Percentiles rank a stretch among this genome's conserved stretches.
Evolutionary conservation across 2,113 vertebrate species (phyloP).

Genomic region (Pelodiscus sinensis): DNA sequence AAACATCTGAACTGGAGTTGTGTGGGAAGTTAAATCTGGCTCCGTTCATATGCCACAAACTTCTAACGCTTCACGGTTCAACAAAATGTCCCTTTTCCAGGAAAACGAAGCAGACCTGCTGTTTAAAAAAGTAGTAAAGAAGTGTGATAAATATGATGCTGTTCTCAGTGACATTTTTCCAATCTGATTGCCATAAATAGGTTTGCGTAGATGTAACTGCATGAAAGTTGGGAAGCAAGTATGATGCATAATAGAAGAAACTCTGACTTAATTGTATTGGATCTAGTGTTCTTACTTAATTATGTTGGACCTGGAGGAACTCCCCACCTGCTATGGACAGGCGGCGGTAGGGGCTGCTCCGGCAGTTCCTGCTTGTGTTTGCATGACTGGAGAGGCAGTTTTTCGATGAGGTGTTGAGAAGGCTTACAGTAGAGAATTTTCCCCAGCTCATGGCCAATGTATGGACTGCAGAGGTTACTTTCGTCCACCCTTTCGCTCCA

Average conservation of each 20-base stretch:
- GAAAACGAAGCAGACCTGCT: background rate
- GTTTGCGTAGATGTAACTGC: background rate
- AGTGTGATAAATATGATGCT: background rate
- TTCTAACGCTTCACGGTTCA: background rate
- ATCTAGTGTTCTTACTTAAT: no score
- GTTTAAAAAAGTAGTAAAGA: background rate
- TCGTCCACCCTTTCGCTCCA: background rate
- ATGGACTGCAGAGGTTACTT: background rate
- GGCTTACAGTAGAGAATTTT: rapidly evolving
- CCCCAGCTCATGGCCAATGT: background rate
- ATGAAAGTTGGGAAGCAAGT: no score
- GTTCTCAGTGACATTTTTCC: no score
- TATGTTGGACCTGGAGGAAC: no score
- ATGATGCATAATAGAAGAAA: no score
- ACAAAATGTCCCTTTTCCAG: background rate
- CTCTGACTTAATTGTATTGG: no score
- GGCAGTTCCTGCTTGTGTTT: background rate
- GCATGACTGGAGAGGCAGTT: background rate
- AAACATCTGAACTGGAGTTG: background rate
- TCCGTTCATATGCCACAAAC: background rate
- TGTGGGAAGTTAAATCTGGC: background rate
- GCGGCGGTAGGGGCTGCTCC: no score
- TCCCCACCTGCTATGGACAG: no score
- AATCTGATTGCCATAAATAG: no score
- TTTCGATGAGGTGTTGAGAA: background rate